phyloP scores from a whole-genome alignment of 2,797 vertebrate species.

The Anabacerthia variegaticeps region DNA sequence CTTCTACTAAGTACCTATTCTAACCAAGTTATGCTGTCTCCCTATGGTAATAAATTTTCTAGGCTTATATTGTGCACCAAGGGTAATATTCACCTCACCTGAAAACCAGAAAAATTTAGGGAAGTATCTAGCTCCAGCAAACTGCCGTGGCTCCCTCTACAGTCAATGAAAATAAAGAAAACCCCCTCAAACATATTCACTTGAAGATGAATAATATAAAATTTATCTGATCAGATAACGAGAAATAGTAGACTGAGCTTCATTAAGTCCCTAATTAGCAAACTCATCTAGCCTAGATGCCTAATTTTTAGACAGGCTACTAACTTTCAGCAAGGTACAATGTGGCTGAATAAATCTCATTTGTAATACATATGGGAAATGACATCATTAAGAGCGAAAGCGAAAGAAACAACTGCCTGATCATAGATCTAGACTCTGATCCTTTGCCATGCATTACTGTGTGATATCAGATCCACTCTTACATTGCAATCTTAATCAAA shows the following conservation, averaged over 20 bases:
- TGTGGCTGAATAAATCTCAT: neutral
- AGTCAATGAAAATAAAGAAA: neutral
- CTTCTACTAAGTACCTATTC: neutral
- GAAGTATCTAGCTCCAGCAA: neutral
- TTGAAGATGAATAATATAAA: neutral
- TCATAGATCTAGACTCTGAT: neutral
- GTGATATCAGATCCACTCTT: neutral
- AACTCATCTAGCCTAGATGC: neutral
- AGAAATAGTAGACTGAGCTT: neutral
- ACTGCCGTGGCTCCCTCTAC: conserved; percentile 9
- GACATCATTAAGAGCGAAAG: neutral
- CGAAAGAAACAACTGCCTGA: neutral
- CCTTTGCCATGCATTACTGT: neutral
- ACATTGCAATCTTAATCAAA: neutral
- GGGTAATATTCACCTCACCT: neutral
- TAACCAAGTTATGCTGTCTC: neutral
- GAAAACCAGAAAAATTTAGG: neutral
- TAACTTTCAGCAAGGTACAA: neutral
- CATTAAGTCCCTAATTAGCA: neutral
- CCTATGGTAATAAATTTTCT: neutral
- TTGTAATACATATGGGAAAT: neutral
- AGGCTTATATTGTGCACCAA: neutral
- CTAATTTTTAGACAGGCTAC: neutral
- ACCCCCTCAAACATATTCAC: neutral
- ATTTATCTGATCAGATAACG: neutral